Evolutionary conservation across 2,797 vertebrate species (phyloP).

Genomic region (Danio choprae): DNA sequence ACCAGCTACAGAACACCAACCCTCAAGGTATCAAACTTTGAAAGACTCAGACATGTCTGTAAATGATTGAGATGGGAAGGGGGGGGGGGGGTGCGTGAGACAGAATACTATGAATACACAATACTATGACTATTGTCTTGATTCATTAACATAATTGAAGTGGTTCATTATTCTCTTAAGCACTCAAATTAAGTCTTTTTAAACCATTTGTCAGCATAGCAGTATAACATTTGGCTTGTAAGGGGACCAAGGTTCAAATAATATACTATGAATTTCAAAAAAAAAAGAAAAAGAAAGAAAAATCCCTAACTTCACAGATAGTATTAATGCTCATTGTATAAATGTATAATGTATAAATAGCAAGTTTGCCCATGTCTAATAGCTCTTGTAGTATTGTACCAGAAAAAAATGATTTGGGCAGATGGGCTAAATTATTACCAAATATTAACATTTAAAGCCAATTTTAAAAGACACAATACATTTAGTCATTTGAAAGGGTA

Average conservation of each 20-base stretch:
- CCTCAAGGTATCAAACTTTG: conserved; percentile 12
- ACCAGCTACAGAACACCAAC: conserved; percentile 29
- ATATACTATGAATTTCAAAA: not conserved
- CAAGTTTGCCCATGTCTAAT: not conserved
- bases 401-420: conserved; percentile 1
- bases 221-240: not conserved
- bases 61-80: conserved; percentile 48
- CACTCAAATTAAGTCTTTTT: not conserved
- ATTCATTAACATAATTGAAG: conserved; percentile 20
- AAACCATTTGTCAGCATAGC: not conserved
- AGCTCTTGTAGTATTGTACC: not conserved
- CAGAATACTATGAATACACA: too few relatives aligned
- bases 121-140: conserved; percentile 19
- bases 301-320: not conserved
- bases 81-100: conserved; percentile 2
- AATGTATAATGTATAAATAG: not conserved
- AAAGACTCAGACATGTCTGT: conserved; percentile 11
- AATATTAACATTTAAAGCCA: not conserved
- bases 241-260: not conserved
- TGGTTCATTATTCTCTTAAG: conserved; percentile 24
- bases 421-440: not conserved
- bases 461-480: not conserved
- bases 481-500: not conserved
- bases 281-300: too few relatives aligned
- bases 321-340: not conserved